Evolutionary conservation across 1,140 invertebrate species (phyloP).

Genomic region (Spodoptera litura): DNA sequence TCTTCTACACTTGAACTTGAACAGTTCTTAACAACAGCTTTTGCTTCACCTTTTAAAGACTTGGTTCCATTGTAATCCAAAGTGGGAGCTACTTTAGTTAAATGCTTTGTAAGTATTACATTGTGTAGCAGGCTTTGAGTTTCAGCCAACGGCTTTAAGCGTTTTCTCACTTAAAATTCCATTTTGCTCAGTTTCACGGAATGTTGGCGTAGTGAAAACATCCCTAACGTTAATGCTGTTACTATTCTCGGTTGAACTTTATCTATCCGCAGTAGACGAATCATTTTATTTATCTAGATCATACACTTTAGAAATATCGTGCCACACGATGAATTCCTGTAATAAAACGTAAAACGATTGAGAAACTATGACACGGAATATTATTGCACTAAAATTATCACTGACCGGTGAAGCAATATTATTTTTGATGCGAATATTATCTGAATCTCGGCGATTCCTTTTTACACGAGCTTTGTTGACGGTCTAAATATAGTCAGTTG

Average conservation of each 20-base stretch:
- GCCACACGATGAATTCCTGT: background rate
- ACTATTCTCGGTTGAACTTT: slow-evolving; percentile 5
- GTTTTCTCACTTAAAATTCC: slow-evolving; percentile 13
- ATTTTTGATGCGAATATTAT: slow-evolving; percentile 53
- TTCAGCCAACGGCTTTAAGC: background rate
- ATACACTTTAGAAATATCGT: background rate
- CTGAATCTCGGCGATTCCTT: slow-evolving; percentile 1
- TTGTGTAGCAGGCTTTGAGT: slow-evolving; percentile 10
- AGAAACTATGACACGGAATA: slow-evolving; percentile 28
- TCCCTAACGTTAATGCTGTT: background rate
- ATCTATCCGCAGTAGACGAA: background rate
- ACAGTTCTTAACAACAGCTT: background rate
- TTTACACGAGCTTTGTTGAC: slow-evolving; percentile 59
- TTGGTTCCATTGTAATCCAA: slow-evolving; percentile 4
- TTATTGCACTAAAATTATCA: slow-evolving; percentile 54
- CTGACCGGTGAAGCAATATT: slow-evolving; percentile 40
- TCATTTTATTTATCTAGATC: slow-evolving; percentile 27
- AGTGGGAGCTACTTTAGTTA: background rate
- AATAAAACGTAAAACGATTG: slow-evolving; percentile 4
- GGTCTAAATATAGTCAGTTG: slow-evolving; percentile 66
- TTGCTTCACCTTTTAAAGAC: slow-evolving; percentile 1
- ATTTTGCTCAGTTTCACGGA: background rate
- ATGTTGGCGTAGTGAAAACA: background rate
- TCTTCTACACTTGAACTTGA: background rate
- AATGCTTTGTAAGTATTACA: slow-evolving; percentile 19